These are phyloP conservation scores for Clavelina lepadiformis DNA, from an alignment of 23 tunicate genomes.

Conservation along the genomic window DNA sequence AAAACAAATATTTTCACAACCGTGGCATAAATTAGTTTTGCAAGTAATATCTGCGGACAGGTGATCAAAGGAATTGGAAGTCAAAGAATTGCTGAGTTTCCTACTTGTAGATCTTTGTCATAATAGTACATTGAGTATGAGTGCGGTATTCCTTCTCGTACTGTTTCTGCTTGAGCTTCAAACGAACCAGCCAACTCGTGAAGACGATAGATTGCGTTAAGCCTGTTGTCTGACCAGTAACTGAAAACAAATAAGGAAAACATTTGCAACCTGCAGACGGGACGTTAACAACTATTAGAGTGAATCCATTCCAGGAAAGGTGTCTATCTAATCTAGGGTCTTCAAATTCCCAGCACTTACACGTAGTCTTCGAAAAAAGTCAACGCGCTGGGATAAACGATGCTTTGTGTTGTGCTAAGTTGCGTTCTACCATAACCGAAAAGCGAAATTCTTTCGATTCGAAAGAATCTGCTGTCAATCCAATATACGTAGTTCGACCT, in stretches of 20 bases:
- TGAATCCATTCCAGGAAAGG: too few relatives aligned
- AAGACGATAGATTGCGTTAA: constrained; percentile 14
- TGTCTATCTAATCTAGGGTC: too few relatives aligned
- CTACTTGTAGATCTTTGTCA: constrained; percentile 39
- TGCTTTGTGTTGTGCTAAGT: constrained; percentile 9
- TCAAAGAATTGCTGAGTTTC: not conserved
- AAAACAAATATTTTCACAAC: too few relatives aligned
- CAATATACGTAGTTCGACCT: constrained; percentile 46
- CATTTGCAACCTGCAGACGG: too few relatives aligned
- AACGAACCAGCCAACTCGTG: constrained; percentile 6
- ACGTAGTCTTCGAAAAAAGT: constrained; percentile 27
- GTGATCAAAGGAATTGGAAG: not conserved
- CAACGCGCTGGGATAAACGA: constrained; percentile 24
- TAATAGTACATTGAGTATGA: constrained; percentile 15
- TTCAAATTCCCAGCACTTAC: constrained; percentile 20
- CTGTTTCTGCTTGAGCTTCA: constrained; percentile 22
- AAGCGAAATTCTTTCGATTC: constrained; percentile 38
- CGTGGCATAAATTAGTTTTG: too few relatives aligned
- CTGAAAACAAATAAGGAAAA: constrained; percentile 24
- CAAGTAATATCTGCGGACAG: too few relatives aligned
- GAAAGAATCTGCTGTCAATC: constrained; percentile 40
- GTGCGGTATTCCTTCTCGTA: constrained; percentile 25
- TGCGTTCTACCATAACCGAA: constrained; percentile 42
- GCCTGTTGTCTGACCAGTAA: constrained; percentile 52
- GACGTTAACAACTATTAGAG: too few relatives aligned